Evolutionary conservation across 2,888 invertebrate genomes (phyloP).

Genomic region (Andricus curvator): DNA sequence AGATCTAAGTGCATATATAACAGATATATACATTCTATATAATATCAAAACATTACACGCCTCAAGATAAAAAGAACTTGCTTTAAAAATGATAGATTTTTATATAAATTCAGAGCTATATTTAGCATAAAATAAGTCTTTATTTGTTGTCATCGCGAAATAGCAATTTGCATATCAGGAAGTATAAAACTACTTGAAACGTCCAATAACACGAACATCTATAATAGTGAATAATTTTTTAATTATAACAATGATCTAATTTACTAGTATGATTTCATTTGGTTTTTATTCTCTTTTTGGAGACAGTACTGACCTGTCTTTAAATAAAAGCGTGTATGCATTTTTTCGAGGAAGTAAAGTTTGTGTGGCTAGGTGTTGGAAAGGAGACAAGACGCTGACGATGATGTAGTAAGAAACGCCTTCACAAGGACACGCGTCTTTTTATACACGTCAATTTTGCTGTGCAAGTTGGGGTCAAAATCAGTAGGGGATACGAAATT

Average conservation of each 20-base stretch:
- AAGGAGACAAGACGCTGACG: constrained; percentile 45
- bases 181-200: neutral
- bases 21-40: neutral
- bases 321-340: neutral
- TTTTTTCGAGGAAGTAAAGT: neutral
- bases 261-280: neutral
- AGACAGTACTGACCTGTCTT: neutral
- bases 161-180: neutral
- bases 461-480: neutral
- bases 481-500: neutral
- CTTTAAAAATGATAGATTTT: neutral
- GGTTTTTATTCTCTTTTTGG: neutral
- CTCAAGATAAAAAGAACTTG: neutral
- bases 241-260: neutral
- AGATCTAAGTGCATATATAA: neutral
- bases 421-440: constrained; percentile 50
- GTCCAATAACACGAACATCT: too few relatives aligned
- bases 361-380: neutral
- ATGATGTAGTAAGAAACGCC: constrained; percentile 45
- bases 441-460: constrained; percentile 1
- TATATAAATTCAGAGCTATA: neutral
- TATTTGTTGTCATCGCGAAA: neutral
- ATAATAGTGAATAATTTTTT: too few relatives aligned
- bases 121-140: neutral
- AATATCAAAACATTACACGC: neutral